Percentiles rank a stretch among this genome's conserved stretches.
Evolutionary conservation across 2,888 invertebrate genomes (phyloP).

Genomic region (Yponomeuta plumbellus): DNA sequence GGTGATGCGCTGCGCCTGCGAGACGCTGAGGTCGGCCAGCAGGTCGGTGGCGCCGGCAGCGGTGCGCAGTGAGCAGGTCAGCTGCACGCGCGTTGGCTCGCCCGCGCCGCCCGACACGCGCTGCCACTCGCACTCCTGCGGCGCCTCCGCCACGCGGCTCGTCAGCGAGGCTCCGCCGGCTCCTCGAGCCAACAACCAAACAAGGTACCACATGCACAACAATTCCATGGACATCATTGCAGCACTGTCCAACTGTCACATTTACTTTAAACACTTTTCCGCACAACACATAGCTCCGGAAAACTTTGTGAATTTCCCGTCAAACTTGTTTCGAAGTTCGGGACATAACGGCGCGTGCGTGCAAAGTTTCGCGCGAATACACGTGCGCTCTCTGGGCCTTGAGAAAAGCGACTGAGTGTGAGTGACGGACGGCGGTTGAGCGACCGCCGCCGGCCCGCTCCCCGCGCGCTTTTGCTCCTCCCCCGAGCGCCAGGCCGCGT

Average conservation of each 20-base stretch:
- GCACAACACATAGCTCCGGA: slow-evolving; percentile 66
- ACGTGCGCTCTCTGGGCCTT: slow-evolving; percentile 44
- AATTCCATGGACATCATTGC: slow-evolving; percentile 69
- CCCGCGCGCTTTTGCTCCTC: slow-evolving; percentile 68
- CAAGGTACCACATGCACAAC: slow-evolving; percentile 57
- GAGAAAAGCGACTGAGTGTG: slow-evolving; percentile 48
- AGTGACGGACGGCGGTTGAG: slow-evolving; percentile 53
- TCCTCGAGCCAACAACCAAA: slow-evolving; percentile 57
- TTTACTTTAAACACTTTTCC: slow-evolving; percentile 63
- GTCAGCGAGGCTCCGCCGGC: slow-evolving; percentile 65
- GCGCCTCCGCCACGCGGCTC: slow-evolving; percentile 78
- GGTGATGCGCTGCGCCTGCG: slow-evolving; percentile 82
- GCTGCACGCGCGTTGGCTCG: slow-evolving; percentile 74
- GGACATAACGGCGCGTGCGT: slow-evolving; percentile 64
- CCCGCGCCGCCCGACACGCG: slow-evolving; percentile 71
- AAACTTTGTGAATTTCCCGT: slow-evolving; percentile 73
- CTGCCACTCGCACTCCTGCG: slow-evolving; percentile 85
- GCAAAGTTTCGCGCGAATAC: slow-evolving; percentile 36
- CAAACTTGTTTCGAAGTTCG: slow-evolving; percentile 74
- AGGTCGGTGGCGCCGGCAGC: slow-evolving; percentile 81
- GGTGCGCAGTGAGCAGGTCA: slow-evolving; percentile 80
- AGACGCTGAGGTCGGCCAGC: slow-evolving; percentile 77
- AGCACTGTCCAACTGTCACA: slow-evolving; percentile 70
- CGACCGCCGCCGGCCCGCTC: slow-evolving; percentile 59
- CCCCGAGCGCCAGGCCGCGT: slow-evolving; percentile 51